Evolutionary conservation across 2,888 invertebrate species (phyloP).

Genomic region (Morpho deidamia): DNA sequence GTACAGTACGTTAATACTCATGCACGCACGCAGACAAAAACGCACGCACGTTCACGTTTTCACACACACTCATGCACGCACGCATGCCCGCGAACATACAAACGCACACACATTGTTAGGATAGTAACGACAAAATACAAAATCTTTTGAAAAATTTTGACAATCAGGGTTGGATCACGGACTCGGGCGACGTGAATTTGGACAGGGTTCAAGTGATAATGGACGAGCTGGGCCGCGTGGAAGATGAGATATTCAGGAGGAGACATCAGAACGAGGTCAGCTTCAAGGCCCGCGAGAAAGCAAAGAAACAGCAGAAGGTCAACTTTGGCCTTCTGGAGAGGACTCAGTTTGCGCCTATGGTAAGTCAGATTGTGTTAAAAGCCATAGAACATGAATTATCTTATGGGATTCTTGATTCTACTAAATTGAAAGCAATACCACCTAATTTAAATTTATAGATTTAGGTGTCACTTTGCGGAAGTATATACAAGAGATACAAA

Average conservation of each 20-base stretch:
- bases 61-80: too few species aligned
- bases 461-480: too few species aligned
- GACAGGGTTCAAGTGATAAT: slow-evolving; percentile 97
- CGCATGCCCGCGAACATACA: too few species aligned
- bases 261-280: slow-evolving; percentile 91
- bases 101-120: not conserved
- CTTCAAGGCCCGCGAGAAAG: slow-evolving; percentile 88
- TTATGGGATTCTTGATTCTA: too few species aligned
- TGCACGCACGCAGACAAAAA: too few species aligned
- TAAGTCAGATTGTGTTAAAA: slow-evolving; percentile 56
- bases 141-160: not conserved
- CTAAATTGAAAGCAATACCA: too few species aligned
- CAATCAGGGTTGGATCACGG: slow-evolving; percentile 92
- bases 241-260: slow-evolving; percentile 98
- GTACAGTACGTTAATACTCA: too few species aligned
- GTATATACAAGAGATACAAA: too few species aligned
- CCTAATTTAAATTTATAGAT: too few species aligned
- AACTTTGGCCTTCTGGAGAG: slow-evolving; percentile 84
- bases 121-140: too few species aligned
- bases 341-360: slow-evolving; percentile 88
- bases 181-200: slow-evolving; percentile 95
- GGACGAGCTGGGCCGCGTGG: slow-evolving; percentile 94
- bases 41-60: too few species aligned
- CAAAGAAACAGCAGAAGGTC: slow-evolving; percentile 82
- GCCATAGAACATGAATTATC: too few species aligned